Base-by-base conservation (phyloP, 2,888 invertebrate genomes). In the Branchinecta sandiegonensis region DNA sequence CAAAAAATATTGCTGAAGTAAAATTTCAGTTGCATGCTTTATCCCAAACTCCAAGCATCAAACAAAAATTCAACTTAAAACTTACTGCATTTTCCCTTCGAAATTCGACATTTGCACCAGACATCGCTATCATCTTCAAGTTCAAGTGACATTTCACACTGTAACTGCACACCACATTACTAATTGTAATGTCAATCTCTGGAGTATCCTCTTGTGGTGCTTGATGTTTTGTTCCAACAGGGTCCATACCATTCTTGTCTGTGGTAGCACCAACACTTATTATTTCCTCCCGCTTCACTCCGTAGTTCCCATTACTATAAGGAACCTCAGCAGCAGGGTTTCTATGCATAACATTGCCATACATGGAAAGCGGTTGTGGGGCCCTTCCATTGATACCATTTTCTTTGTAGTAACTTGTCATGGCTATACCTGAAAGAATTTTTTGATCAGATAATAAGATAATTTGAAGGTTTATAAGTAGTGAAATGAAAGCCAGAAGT, bases 121-220 rank as follows among this genome's bases (percentile, higher is more conserved):
- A 88, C 76, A 91, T 83, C 68, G 95, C 96, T 74, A 97, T 94
- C 77, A 90, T 88, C 76, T 92, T 86, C 77, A 97, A 83, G 82
- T 96, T 94, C 76, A 97, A 83, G 81, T 96, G 95, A 80, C 96
- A 97, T 78, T 92, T 85, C 72, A 95, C 93, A 83, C 89, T 94
- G 83, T 96, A 94, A 83, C 88, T 90, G 82, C 92, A 92, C 77
- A 94, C 95, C 74, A 95, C 95, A 84, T 97, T 97, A 82, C 93
- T 95, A 79, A 96, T 94, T 77, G 90, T 87, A 78, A 96, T 94
- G 80, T 94, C 94, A 79, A 94, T 74, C 14, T 74, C 75, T 8
- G 75, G 75, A 10, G 63, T 56, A 17, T 56, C 63, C n/a, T 56
- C 63, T 8, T 56, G 63, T 17, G 63, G n/a, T 23, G 9, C 63